Base-by-base conservation (phyloP, 2,113 vertebrate genomes). In the Pollachius pollachius region DNA sequence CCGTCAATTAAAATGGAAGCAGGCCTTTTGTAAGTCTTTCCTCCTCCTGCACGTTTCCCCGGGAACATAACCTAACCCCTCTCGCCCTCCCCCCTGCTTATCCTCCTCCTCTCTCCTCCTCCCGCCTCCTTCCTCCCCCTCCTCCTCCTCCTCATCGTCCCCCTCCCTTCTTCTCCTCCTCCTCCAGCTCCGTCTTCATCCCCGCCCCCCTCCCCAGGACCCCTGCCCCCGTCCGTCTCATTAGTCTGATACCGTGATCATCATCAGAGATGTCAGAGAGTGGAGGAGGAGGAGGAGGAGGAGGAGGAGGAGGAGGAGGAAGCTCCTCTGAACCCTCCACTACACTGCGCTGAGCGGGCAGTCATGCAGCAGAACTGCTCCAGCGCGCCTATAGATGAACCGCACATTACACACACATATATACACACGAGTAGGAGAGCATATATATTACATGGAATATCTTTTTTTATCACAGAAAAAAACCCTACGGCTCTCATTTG, bases 191-290 rank as follows among this genome's bases (percentile, higher is more conserved):
- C 41, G 8, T 9, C 41, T 48, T 34, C 30, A 3, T 7, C 41
- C 1, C 21, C 52, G 21, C 18, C 54, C 63, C 83, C 75, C 72
- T 83, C 85, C 80, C 72, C 71, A 82, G 82, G 85, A 87, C 84
- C 85, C 85, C 77, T 89, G 88, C 84, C 87, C 84, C 84, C 85
- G 87, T 87, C 91, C 90, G 91, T 90, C 88, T 91, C 89, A 91
- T 91, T 91, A 90, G 85, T 90, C 87, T 87, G 89, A 91, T 90
- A 89, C 87, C 88, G 81, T 77, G 86, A 84, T 89, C 86, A 90
- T 89, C 89, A 87, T 92, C 87, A 91, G 84, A 90, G 84, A 90
- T 90, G 90, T 89, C 87, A 85, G 85, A 76, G 81, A 83, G 88
- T 84, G 87, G 18, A n/a, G 17, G 57, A 64, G 83, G 41, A 48